Evolutionary conservation across 2,797 vertebrate genomes (phyloP).

Genomic region (Aeoliscus strigatus): DNA sequence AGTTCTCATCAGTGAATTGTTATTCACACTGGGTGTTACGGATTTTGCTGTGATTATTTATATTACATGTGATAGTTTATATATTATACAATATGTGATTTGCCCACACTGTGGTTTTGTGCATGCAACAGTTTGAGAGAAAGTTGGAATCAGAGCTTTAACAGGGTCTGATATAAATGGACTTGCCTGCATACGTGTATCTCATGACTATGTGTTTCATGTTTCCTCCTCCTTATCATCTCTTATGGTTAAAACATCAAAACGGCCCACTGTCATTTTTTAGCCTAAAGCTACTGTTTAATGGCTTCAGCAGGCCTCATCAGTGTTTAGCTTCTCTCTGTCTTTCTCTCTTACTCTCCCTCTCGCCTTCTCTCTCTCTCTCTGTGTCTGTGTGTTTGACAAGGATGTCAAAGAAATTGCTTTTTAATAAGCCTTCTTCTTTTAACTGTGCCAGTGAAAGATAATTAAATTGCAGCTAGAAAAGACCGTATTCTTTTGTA

Average conservation of each 20-base stretch:
- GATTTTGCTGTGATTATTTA: slow-evolving; percentile 13
- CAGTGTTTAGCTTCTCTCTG: slow-evolving; percentile 68
- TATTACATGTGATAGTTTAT: slow-evolving; percentile 3
- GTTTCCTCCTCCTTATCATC: slow-evolving; percentile 61
- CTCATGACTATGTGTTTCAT: slow-evolving; percentile 57
- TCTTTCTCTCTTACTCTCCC: slow-evolving; percentile 18
- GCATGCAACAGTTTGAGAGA: slow-evolving; percentile 10
- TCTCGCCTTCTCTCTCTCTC: slow-evolving; percentile 32
- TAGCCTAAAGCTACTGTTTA: slow-evolving; percentile 80
- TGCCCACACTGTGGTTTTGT: slow-evolving; percentile 5
- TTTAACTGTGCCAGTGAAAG: slow-evolving; percentile 76
- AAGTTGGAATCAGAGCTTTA: slow-evolving; percentile 28
- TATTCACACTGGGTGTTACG: no score
- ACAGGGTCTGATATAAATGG: slow-evolving; percentile 48
- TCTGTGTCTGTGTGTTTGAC: slow-evolving; percentile 66
- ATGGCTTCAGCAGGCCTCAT: slow-evolving; percentile 77
- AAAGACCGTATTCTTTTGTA: slow-evolving; percentile 81
- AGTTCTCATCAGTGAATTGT: no score
- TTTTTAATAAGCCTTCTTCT: slow-evolving; percentile 80
- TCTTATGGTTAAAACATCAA: slow-evolving; percentile 81
- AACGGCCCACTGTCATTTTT: slow-evolving; percentile 68
- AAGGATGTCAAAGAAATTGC: slow-evolving; percentile 75
- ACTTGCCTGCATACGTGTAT: slow-evolving; percentile 51
- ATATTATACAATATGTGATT: slow-evolving; percentile 5
- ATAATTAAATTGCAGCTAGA: slow-evolving; percentile 82